A percentile compares a stretch with the other conserved stretches of the same genome.
Evolutionary conservation across 2,797 vertebrate genomes (phyloP).

Genomic region (Aphelocoma californica): DNA sequence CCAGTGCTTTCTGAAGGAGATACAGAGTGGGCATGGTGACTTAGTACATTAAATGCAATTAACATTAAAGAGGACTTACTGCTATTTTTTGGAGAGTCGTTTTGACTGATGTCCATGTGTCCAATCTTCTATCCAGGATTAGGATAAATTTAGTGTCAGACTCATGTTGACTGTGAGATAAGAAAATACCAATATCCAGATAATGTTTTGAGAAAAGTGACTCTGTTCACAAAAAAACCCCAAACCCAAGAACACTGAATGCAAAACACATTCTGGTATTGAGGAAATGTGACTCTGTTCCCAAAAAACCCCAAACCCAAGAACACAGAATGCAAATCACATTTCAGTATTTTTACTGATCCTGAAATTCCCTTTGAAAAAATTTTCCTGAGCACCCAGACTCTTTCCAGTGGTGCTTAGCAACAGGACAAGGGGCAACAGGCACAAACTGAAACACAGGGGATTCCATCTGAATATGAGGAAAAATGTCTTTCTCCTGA

Average conservation of each 20-base stretch:
- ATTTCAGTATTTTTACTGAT: not conserved
- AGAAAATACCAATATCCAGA: not conserved
- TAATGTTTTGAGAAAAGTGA: not conserved
- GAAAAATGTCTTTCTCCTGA: not conserved
- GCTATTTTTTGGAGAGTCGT: constrained; percentile 89
- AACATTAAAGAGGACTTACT: constrained; percentile 76
- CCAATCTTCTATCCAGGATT: constrained; percentile 93
- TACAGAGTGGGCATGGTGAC: not conserved
- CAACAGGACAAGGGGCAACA: not conserved
- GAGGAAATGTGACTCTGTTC: not conserved
- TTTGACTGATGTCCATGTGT: constrained; percentile 96
- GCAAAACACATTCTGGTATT: not conserved
- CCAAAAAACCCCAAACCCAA: not conserved
- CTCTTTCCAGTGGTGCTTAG: not conserved
- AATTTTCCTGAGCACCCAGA: not conserved
- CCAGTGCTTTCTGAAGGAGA: not conserved
- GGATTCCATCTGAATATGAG: not conserved
- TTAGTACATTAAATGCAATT: not conserved
- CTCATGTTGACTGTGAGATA: constrained; percentile 81
- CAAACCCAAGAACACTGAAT: not conserved
- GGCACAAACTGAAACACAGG: not conserved
- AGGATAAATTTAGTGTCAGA: constrained; percentile 92
- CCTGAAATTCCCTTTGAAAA: not conserved
- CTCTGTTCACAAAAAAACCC: not conserved
- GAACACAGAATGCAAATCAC: not conserved